Conservation (phyloP, 2,888 invertebrate genomes). For the Euplexia lucipara region DNA sequence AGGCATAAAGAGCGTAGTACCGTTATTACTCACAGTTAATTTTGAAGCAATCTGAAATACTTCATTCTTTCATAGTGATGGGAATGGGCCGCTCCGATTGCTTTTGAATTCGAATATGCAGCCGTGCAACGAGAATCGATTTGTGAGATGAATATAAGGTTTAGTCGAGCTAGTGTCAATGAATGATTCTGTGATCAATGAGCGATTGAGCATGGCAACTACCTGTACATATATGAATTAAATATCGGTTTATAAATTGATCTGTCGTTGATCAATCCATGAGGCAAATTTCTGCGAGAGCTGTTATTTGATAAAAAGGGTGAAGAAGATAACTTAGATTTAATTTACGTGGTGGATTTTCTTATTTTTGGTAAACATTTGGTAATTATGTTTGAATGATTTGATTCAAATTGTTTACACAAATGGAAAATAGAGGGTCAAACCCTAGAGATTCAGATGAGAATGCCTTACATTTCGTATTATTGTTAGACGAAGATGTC, state of each 20-base stretch:
- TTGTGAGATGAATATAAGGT: constrained; percentile 27
- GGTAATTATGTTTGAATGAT: too few relatives aligned
- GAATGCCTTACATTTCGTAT: too few relatives aligned
- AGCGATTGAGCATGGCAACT: neutral
- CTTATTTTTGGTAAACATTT: too few relatives aligned
- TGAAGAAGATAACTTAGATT: neutral
- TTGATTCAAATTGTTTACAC: neutral
- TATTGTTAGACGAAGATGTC: neutral
- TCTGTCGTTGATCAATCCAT: too few relatives aligned
- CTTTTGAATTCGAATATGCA: constrained; percentile 53
- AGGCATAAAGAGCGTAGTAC: constrained; percentile 64
- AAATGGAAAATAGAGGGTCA: neutral
- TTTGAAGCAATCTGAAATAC: constrained; percentile 74
- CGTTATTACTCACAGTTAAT: constrained; percentile 74
- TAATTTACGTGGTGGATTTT: neutral
- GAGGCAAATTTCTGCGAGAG: too few relatives aligned
- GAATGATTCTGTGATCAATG: constrained; percentile 17
- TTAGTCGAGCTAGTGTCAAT: constrained; percentile 33
- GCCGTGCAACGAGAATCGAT: constrained; percentile 34
- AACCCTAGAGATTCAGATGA: too few relatives aligned
- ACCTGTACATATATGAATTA: neutral
- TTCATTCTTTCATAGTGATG: constrained; percentile 67
- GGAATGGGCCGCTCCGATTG: constrained; percentile 32
- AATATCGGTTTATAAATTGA: too few relatives aligned
- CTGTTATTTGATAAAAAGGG: neutral